Percentiles rank a stretch among this genome's conserved stretches.
Evolutionary conservation across 2,113 vertebrate genomes (phyloP).

Genomic region (Poeciliopsis prolifica): DNA sequence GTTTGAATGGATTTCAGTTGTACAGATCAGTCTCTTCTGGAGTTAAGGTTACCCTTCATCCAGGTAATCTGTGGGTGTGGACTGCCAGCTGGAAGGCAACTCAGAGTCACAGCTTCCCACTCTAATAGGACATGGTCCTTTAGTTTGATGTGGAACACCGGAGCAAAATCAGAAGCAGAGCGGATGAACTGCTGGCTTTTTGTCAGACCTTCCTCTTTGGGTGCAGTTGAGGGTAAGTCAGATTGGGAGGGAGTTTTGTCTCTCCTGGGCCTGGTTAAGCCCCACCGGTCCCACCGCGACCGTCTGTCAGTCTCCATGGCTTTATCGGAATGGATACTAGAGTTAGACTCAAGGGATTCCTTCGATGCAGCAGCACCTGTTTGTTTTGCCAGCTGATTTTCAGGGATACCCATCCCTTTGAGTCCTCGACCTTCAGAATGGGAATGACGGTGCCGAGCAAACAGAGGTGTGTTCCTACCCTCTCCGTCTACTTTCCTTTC

Average conservation of each 20-base stretch:
- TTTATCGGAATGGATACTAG: conserved; percentile 81
- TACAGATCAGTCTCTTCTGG: background rate
- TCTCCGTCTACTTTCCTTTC: conserved; percentile 75
- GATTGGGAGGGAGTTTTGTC: conserved; percentile 86
- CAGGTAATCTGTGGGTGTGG: conserved; percentile 88
- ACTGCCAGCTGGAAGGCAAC: conserved; percentile 91
- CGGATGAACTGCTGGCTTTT: conserved; percentile 75
- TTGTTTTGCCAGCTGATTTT: conserved; percentile 84
- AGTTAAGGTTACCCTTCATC: conserved; percentile 85
- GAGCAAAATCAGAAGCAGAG: conserved; percentile 91
- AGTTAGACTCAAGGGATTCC: conserved; percentile 87
- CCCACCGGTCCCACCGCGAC: conserved; percentile 91
- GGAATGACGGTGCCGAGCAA: conserved; percentile 84
- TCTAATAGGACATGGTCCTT: conserved; percentile 93
- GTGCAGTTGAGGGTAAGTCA: conserved; percentile 77
- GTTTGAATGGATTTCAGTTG: background rate
- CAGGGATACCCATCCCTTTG: conserved; percentile 81
- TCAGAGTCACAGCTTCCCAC: conserved; percentile 89
- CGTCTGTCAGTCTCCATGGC: conserved; percentile 72
- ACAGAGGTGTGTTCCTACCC: conserved; percentile 76
- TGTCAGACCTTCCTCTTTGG: conserved; percentile 76
- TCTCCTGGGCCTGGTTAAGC: conserved; percentile 84
- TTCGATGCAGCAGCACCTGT: conserved; percentile 77
- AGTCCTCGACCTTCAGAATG: conserved; percentile 89
- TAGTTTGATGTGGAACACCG: conserved; percentile 95